Conservation (phyloP, 2,888 invertebrate genomes). For the Hemicrepidius hirtus region DNA sequence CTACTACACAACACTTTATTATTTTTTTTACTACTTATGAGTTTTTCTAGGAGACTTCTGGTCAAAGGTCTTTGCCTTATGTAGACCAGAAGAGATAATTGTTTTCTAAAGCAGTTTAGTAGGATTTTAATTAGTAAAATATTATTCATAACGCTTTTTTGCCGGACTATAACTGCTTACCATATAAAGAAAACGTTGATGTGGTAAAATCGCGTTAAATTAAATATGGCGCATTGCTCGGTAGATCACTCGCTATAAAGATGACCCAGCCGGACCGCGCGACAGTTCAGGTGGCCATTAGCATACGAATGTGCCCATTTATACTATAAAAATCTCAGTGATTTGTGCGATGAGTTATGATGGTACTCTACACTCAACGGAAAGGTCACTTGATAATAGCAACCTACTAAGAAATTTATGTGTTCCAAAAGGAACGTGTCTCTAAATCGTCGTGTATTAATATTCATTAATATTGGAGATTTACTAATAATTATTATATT, state of each 20-base stretch:
- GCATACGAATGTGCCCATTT: conserved; percentile 61
- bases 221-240: conserved; percentile 54
- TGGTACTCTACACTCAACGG: conserved; percentile 51
- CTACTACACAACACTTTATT: no score
- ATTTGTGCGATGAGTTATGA: conserved; percentile 57
- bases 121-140: conserved; percentile 48
- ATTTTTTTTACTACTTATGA: no score
- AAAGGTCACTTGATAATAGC: conserved; percentile 58
- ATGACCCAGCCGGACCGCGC: conserved; percentile 56
- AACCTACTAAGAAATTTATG: conserved; percentile 55
- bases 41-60: background rate
- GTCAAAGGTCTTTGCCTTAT: conserved; percentile 3
- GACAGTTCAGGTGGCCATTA: conserved; percentile 58
- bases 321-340: conserved; percentile 58
- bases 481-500: conserved; percentile 5
- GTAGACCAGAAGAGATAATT: conserved; percentile 22
- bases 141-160: conserved; percentile 48
- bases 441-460: conserved; percentile 35
- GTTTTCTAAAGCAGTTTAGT: conserved; percentile 45
- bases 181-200: conserved; percentile 50
- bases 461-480: conserved; percentile 37
- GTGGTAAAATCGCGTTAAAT: conserved; percentile 51
- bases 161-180: conserved; percentile 37
- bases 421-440: conserved; percentile 50
- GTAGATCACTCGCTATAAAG: conserved; percentile 54